Evolutionary conservation across 2,113 vertebrate genomes (phyloP).

Genomic region (Solea senegalensis): DNA sequence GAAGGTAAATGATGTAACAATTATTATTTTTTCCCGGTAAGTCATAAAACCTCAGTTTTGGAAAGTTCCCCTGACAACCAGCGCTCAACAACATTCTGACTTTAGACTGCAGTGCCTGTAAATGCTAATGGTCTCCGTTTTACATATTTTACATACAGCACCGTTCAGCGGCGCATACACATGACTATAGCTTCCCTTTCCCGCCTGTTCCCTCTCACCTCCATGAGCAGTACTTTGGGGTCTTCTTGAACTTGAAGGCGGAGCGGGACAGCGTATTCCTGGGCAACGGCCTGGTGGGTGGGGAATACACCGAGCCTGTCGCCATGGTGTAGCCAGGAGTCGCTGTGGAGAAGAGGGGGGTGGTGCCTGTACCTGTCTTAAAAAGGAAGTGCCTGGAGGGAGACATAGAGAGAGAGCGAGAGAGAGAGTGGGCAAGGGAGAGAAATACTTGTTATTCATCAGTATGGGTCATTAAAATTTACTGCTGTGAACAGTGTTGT

Average conservation of each 20-base stretch:
- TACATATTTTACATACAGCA: no score
- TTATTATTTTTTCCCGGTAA: no score
- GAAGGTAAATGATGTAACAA: no score
- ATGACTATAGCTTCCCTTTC: no score
- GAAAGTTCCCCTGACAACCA: no score
- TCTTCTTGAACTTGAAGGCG: constrained; percentile 99
- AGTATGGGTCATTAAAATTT: not conserved
- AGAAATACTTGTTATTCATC: not conserved
- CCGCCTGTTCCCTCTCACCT: constrained; percentile 61
- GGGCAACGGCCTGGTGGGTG: constrained; percentile 94
- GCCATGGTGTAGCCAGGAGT: constrained; percentile 99
- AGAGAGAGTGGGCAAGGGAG: constrained; percentile 3
- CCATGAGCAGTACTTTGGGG: constrained; percentile 98
- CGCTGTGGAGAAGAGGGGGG: constrained; percentile 97
- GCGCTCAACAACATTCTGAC: no score
- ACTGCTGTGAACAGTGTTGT: not conserved
- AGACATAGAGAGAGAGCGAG: constrained; percentile 5
- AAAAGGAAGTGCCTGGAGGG: constrained; percentile 97
- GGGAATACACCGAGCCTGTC: constrained; percentile 97
- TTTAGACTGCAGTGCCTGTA: no score
- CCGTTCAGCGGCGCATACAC: no score
- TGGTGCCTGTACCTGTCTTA: constrained; percentile 98
- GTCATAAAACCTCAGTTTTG: no score
- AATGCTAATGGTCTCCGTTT: no score
- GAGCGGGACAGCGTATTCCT: constrained; percentile 96